These are phyloP conservation scores for Synergus itoensis DNA, from an alignment of 2,888 invertebrate genomes.

Conservation along the genomic window DNA sequence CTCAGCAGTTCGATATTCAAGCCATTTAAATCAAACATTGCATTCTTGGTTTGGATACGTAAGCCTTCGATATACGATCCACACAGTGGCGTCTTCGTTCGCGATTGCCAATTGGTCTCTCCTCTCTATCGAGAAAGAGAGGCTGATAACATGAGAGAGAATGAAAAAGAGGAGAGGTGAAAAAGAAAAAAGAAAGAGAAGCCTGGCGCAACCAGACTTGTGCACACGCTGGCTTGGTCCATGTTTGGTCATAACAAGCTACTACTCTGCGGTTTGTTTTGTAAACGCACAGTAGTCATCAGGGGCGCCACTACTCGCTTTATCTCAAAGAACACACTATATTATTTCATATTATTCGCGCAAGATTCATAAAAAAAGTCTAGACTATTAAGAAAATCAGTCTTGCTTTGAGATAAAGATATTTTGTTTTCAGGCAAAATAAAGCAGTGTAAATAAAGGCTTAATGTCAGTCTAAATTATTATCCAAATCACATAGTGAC, in stretches of 20 bases:
- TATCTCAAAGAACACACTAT: neutral
- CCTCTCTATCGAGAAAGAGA: neutral
- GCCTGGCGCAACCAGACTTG: conserved; percentile 17
- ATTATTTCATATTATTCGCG: neutral
- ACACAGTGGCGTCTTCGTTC: neutral
- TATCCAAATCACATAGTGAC: no score
- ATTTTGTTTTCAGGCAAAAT: no score
- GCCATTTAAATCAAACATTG: neutral
- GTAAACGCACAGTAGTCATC: conserved; percentile 31
- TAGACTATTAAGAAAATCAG: no score
- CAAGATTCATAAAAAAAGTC: no score
- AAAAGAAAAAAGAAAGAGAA: conserved; percentile 18
- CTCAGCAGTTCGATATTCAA: neutral
- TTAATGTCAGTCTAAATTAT: no score
- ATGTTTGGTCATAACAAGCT: conserved; percentile 37
- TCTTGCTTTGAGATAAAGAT: no score
- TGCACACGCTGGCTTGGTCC: conserved; percentile 25
- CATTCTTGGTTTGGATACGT: conserved; percentile 15
- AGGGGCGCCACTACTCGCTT: conserved; percentile 20
- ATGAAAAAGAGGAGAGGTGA: conserved; percentile 14
- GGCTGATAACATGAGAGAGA: neutral
- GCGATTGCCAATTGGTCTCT: neutral
- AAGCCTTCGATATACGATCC: neutral
- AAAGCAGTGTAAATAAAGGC: no score
- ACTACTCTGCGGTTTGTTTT: conserved; percentile 36